phyloP scores from a whole-genome alignment of 2,888 invertebrate species.

The Agrenia bidenticulata region DNA sequence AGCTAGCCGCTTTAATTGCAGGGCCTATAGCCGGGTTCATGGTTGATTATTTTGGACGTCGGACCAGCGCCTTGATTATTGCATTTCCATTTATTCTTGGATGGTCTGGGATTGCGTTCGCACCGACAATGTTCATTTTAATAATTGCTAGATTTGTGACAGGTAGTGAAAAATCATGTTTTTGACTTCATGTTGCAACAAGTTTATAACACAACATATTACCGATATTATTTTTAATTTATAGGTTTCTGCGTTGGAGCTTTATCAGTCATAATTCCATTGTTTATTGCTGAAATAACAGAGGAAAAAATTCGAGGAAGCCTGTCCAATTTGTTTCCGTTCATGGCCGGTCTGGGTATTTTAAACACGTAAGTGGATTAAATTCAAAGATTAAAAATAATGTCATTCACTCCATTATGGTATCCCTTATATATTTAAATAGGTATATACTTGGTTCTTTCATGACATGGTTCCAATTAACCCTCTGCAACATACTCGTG shows the following conservation, averaged over 20 bases:
- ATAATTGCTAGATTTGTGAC: constrained; percentile 58
- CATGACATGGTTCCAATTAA: constrained; percentile 35
- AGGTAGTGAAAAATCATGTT: constrained; percentile 27
- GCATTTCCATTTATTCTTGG: constrained; percentile 56
- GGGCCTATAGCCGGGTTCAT: constrained; percentile 50
- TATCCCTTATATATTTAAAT: background rate
- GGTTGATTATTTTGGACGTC: constrained; percentile 51
- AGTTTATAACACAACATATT: too few relatives aligned
- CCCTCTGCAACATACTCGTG: constrained; percentile 24
- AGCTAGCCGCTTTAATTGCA: constrained; percentile 45
- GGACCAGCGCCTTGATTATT: constrained; percentile 41
- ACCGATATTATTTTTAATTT: too few relatives aligned
- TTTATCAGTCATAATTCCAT: constrained; percentile 78
- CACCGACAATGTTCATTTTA: constrained; percentile 56
- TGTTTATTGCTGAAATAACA: constrained; percentile 82
- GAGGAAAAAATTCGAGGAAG: constrained; percentile 79
- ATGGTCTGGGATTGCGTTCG: constrained; percentile 55
- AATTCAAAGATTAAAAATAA: background rate
- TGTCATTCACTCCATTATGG: background rate
- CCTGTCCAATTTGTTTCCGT: constrained; percentile 81
- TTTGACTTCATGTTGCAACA: background rate
- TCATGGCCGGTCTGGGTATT: constrained; percentile 64
- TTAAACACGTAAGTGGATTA: constrained; percentile 37
- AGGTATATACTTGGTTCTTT: constrained; percentile 37
- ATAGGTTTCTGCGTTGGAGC: constrained; percentile 76